A percentile compares a stretch with the other conserved stretches of the same genome.
Conservation (phyloP, 2,797 vertebrate genomes). For the Ataeniobius toweri region DNA sequence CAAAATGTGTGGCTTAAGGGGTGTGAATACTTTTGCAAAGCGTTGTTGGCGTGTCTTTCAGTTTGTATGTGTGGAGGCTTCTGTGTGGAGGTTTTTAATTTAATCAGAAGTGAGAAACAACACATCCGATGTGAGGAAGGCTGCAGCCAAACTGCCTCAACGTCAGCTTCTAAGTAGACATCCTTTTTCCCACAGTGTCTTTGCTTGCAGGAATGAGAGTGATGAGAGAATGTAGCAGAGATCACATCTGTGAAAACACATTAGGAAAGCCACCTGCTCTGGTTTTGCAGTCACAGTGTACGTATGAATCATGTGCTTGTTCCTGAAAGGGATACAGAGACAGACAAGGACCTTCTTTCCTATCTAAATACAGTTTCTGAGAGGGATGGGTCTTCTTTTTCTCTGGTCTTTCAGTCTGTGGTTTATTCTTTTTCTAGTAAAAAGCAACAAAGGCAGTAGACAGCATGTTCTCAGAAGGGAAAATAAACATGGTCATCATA, state of each 20-base stretch:
- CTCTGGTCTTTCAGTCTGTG: background rate
- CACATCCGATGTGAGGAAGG: conserved; percentile 13
- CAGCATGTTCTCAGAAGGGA: background rate
- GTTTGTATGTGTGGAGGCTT: background rate
- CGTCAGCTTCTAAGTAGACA: conserved; percentile 46
- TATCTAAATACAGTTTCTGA: conserved; percentile 2
- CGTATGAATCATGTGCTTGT: conserved; percentile 32
- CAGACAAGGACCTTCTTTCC: conserved; percentile 2
- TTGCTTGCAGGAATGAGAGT: conserved; percentile 28
- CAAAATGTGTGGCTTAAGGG: background rate
- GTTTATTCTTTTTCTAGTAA: background rate
- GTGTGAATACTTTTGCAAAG: background rate
- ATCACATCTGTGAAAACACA: conserved; percentile 60
- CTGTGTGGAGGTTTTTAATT: background rate
- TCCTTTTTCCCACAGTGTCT: conserved; percentile 37
- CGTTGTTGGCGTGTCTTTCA: background rate
- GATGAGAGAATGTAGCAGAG: conserved; percentile 35
- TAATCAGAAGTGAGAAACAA: background rate
- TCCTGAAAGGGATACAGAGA: conserved; percentile 10
- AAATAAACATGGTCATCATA: background rate
- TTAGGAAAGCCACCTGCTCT: conserved; percentile 53
- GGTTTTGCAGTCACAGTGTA: conserved; percentile 12
- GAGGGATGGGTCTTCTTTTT: background rate
- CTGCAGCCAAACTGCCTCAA: conserved; percentile 7
- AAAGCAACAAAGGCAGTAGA: conserved; percentile 12